Conservation (phyloP, 2,797 vertebrate species). For the Tolypeutes matacus region DNA sequence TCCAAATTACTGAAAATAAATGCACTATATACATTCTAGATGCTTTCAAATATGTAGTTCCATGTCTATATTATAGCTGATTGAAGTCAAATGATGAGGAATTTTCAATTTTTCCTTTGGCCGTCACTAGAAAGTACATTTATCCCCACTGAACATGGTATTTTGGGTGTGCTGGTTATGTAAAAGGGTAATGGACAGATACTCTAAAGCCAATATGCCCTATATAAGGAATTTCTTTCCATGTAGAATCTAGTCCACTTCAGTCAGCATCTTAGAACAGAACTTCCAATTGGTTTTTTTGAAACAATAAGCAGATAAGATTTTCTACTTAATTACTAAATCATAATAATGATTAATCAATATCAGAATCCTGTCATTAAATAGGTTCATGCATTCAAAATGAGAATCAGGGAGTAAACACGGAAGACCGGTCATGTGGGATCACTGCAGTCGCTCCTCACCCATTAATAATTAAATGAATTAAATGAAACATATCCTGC, state of each 20-base stretch:
- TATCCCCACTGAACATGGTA: background rate
- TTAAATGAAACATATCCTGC: slow-evolving; percentile 37
- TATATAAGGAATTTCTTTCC: background rate
- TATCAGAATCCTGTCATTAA: slow-evolving; percentile 45
- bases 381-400: slow-evolving; percentile 38
- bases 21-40: background rate
- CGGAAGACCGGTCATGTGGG: background rate
- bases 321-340: slow-evolving; percentile 8
- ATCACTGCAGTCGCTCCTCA: background rate
- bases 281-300: slow-evolving; percentile 45
- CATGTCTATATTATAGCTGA: background rate
- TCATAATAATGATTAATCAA: slow-evolving; percentile 44
- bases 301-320: slow-evolving; percentile 34
- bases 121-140: background rate
- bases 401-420: background rate
- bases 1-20: background rate
- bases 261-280: background rate
- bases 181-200: background rate
- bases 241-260: background rate
- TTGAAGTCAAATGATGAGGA: slow-evolving; percentile 1
- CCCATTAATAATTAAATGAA: slow-evolving; percentile 59
- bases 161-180: background rate
- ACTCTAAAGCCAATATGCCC: background rate
- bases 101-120: background rate
- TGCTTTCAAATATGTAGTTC: background rate